phyloP scores from a whole-genome alignment of 1,140 invertebrate genomes.

The Hesperophylax magnus region DNA sequence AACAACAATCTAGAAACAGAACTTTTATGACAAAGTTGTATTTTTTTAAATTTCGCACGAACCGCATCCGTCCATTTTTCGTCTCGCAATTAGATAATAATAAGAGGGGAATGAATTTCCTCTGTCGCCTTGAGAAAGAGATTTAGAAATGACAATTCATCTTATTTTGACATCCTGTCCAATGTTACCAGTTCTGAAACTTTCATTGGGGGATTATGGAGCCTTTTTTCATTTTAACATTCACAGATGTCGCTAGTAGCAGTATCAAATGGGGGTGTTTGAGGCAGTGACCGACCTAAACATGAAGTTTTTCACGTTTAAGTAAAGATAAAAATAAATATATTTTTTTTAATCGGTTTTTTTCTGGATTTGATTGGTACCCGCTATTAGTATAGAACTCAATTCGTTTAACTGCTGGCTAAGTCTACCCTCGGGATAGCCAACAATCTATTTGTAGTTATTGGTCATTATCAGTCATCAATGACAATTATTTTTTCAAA shows the following conservation, averaged over 20 bases:
- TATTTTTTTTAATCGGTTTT: too few relatives aligned
- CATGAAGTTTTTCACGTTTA: too few relatives aligned
- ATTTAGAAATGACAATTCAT: background rate
- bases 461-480: too few relatives aligned
- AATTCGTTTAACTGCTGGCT: too few relatives aligned
- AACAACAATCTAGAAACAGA: too few relatives aligned
- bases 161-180: slow-evolving; percentile 17
- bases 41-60: background rate
- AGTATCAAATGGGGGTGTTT: background rate
- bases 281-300: background rate
- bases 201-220: slow-evolving; percentile 14
- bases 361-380: too few relatives aligned
- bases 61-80: background rate
- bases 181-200: slow-evolving; percentile 5
- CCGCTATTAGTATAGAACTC: too few relatives aligned
- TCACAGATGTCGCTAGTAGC: background rate
- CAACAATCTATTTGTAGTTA: too few relatives aligned
- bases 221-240: slow-evolving; percentile 11
- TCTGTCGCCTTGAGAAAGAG: background rate
- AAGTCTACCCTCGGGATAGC: too few relatives aligned
- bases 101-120: slow-evolving; percentile 2
- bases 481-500: too few relatives aligned
- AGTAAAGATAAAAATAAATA: too few relatives aligned
- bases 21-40: background rate
- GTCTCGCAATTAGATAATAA: background rate